A percentile compares a stretch with the other conserved stretches of the same genome.
These are phyloP conservation scores for Muscicapa comitata DNA, from an alignment of 2,797 vertebrate species.

Conservation along the genomic window DNA sequence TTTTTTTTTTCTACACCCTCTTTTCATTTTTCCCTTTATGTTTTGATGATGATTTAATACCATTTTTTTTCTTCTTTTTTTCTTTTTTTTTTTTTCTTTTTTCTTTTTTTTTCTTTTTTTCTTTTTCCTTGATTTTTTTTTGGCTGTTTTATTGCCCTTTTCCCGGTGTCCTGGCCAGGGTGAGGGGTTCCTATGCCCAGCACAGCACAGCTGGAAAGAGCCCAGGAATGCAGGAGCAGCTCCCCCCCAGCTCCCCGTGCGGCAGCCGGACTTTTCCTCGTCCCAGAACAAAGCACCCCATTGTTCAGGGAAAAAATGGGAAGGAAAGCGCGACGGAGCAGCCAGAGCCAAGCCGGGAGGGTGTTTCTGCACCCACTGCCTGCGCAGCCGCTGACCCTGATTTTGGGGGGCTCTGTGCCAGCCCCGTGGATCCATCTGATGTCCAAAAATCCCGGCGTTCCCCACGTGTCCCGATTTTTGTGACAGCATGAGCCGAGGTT, in stretches of 20 bases:
- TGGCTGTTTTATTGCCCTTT: neutral
- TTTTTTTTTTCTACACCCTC: rapidly evolving
- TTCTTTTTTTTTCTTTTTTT: neutral
- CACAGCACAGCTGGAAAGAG: neutral
- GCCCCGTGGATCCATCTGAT: rapidly evolving
- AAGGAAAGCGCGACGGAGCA: neutral
- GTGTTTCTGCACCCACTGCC: neutral
- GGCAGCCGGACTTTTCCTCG: neutral
- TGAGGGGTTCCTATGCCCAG: neutral
- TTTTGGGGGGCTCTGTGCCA: neutral
- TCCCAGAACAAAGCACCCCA: neutral
- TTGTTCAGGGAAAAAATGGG: neutral
- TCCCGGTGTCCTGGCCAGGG: rapidly evolving
- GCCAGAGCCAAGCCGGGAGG: neutral
- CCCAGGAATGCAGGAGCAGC: neutral
- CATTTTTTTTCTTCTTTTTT: rapidly evolving
- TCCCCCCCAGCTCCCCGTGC: neutral
- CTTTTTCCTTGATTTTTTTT: too few species aligned
- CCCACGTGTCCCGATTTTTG: neutral
- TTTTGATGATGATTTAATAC: rapidly evolving
- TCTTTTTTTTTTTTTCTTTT: neutral
- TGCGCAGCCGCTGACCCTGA: neutral
- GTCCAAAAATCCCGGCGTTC: neutral
- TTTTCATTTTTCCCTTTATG: neutral
- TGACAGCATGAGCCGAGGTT: neutral